phyloP scores from a whole-genome alignment of 2,113 vertebrate species.

The Silurus glanis region DNA sequence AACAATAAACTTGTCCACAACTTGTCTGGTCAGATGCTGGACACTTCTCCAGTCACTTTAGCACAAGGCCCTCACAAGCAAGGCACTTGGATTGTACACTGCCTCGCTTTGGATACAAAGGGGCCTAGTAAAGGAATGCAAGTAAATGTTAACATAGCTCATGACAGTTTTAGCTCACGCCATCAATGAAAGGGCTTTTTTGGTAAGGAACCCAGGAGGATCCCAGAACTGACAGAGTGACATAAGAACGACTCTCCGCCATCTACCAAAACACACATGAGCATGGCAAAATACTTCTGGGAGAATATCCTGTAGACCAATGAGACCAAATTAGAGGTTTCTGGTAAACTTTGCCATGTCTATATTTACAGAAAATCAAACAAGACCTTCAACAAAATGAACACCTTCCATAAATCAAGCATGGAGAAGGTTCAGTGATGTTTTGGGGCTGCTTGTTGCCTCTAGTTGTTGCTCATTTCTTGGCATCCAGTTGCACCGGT shows the following conservation, averaged over 20 bases:
- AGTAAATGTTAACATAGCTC: conserved; percentile 22
- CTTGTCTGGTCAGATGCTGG: too few relatives aligned
- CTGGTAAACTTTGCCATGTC: neutral
- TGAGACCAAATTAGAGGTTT: conserved; percentile 31
- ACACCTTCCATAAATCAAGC: conserved; percentile 31
- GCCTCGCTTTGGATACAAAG: neutral
- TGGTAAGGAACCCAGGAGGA: conserved; percentile 15
- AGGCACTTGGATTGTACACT: neutral
- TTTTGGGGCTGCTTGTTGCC: conserved; percentile 11
- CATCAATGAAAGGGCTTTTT: neutral
- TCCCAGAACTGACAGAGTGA: neutral
- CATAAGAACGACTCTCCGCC: neutral
- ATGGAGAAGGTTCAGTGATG: neutral
- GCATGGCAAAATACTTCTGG: conserved; percentile 1
- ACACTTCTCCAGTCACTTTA: too few relatives aligned
- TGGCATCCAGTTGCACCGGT: neutral
- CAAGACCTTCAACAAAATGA: conserved; percentile 18
- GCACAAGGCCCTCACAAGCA: neutral
- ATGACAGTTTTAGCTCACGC: conserved; percentile 30
- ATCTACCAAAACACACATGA: conserved; percentile 34
- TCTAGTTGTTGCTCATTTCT: neutral
- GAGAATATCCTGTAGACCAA: conserved; percentile 5
- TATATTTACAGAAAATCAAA: conserved; percentile 33
- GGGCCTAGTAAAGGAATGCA: neutral
- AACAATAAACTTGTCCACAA: neutral